Base-by-base conservation (phyloP, 1,140 invertebrate species). In the Cotesia glomerata region DNA sequence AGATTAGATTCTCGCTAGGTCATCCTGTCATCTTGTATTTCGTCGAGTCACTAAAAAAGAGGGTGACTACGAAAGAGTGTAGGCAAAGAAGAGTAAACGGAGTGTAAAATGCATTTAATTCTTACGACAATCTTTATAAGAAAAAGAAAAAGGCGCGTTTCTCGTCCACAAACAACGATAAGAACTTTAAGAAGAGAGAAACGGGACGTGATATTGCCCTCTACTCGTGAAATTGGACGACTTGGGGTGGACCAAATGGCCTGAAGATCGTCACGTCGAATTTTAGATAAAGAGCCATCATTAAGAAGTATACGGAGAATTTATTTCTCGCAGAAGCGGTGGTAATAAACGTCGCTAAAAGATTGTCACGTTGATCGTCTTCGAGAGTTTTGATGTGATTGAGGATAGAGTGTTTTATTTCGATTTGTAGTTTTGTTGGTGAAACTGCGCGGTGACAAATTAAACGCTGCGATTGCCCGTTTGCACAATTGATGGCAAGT, bases 31-130 rank as follows among this genome's bases (percentile, higher is more conserved):
- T 26, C 26, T 26, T 26, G 3, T 26, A 26, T 26, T 26, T 26
- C 26, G 26, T 26, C 26, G 26, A 26, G 26, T 26, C 26, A 26
- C 26, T 26, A 2, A 26, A 3, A 26, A 26, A 26, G 26, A 26
- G 26, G 26, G 26, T 26, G 26, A 26, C 26, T 26, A 26, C 26
- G 26, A 67, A 78, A 78, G 76, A 80, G 77, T 70, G 80, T 8
- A 39, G 5, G 39, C 39, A 7, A 45, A 11, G 3, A 11, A 32
- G 71, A 59, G 66, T 73, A 80, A 81, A 77, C 78, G 76, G 79
- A 79, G 80, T 81, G 79, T 81, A 81, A 81, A 81, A 81, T 79
- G 79, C 75, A 81, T 79, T 81, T 81, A 81, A 79, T 79, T 80
- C 78, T 36, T 75, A 75, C 76, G 74, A 78, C 75, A 61, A 66